These are phyloP conservation scores for Vanessa tameamea DNA, from an alignment of 1,140 invertebrate genomes.

Conservation along the genomic window DNA sequence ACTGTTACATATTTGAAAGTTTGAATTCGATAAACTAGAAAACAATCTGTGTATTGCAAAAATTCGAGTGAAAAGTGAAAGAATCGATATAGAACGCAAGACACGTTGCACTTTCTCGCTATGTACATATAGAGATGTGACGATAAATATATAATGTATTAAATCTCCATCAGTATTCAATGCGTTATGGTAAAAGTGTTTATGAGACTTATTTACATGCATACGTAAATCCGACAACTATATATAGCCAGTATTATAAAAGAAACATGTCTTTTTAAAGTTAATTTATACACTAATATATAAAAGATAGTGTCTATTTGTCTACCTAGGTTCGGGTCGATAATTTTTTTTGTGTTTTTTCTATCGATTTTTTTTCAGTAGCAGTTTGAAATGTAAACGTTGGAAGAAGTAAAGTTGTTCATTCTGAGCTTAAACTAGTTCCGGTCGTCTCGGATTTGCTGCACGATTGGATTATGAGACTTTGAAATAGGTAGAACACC, in stretches of 20 bases:
- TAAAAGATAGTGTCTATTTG: too few relatives aligned
- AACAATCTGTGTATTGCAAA: conserved; percentile 41
- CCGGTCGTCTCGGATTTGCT: too few relatives aligned
- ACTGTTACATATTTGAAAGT: not conserved
- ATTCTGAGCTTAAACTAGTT: too few relatives aligned
- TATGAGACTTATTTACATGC: conserved; percentile 9
- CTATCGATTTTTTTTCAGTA: too few relatives aligned
- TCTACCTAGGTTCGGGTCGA: too few relatives aligned
- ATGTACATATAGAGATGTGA: conserved; percentile 35
- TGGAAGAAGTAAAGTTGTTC: too few relatives aligned
- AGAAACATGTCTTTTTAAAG: not conserved
- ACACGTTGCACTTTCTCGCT: conserved; percentile 47
- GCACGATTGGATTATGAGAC: too few relatives aligned
- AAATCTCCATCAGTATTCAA: conserved; percentile 32
- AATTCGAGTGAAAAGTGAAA: conserved; percentile 47
- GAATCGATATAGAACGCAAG: conserved; percentile 40
- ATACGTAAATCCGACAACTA: not conserved
- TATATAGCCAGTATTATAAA: not conserved
- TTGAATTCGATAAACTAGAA: conserved; percentile 38
- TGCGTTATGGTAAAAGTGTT: conserved; percentile 11
- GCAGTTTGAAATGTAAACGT: too few relatives aligned
- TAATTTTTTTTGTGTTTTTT: too few relatives aligned
- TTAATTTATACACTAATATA: not conserved
- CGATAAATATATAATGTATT: conserved; percentile 31
- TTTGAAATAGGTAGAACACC: too few relatives aligned